Base-by-base conservation (phyloP, 2,113 vertebrate species). In the Procavia capensis region DNA sequence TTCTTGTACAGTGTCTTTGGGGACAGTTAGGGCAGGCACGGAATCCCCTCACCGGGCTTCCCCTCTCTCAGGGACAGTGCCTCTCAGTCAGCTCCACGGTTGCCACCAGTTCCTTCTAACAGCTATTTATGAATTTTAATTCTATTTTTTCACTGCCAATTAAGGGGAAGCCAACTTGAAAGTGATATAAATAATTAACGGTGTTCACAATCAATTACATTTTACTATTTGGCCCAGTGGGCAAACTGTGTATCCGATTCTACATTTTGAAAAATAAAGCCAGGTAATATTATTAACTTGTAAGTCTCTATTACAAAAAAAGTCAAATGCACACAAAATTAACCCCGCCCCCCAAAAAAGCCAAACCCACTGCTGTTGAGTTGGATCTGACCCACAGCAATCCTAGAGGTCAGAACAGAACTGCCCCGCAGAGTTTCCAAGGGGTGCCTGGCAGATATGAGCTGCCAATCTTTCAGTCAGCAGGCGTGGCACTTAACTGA, bases 321-420 rank as follows among this genome's bases (percentile, higher is more conserved):
- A 57, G 10, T 59, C 24, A 90, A 90, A 95, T 13, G 90, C n/a
- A 85, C 39, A n/a, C 1, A 84, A 74, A 92, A 81, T 75, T 54
- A 88, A n/a, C n/a, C n/a, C n/a, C n/a, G n/a, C n/a, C n/a, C n/a
- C n/a, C n/a, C n/a, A n/a, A n/a, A n/a, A n/a, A n/a, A n/a, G n/a
- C n/a, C n/a, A n/a, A n/a, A n/a, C n/a, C n/a, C n/a, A n/a, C n/a
- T n/a, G n/a, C n/a, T n/a, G n/a, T n/a, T n/a, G n/a, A n/a, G n/a
- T n/a, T n/a, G n/a, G n/a, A n/a, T n/a, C n/a, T n/a, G n/a, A n/a
- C n/a, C n/a, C n/a, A n/a, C n/a, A n/a, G n/a, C n/a, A n/a, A n/a
- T n/a, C n/a, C n/a, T n/a, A n/a, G n/a, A n/a, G n/a, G n/a, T n/a
- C n/a, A n/a, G n/a, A n/a, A n/a, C n/a, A n/a, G n/a, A n/a, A n/a